These are phyloP conservation scores for Zoanthus gigantus DNA, from an alignment of 92 coral and sea anemone genomes.

Conservation along the genomic window DNA sequence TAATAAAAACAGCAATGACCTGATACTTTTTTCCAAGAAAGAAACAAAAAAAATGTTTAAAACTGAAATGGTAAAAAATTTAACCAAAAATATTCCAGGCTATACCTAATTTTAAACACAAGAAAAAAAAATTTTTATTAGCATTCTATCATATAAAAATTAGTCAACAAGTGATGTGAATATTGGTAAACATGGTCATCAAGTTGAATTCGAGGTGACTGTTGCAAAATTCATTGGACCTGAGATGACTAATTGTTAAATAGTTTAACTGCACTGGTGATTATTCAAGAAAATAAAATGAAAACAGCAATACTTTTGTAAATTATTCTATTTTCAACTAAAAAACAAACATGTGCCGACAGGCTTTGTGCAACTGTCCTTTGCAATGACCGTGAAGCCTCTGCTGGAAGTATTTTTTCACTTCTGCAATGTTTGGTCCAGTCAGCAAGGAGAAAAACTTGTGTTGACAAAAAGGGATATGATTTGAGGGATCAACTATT, in stretches of 20 bases:
- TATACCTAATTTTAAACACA: no score
- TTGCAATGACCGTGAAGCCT: constrained; percentile 2
- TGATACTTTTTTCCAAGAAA: background rate
- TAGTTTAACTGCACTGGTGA: no score
- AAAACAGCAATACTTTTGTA: no score
- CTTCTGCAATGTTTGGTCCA: background rate
- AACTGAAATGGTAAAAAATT: background rate
- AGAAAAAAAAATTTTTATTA: no score
- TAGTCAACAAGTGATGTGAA: no score
- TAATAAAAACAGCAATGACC: background rate
- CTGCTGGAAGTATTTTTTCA: constrained; percentile 3
- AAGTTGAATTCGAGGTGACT: no score
- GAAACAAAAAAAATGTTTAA: background rate
- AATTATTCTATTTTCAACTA: no score
- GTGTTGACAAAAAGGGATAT: background rate
- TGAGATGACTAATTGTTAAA: no score
- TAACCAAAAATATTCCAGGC: background rate
- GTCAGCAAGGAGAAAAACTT: constrained; percentile 3
- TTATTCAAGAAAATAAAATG: no score
- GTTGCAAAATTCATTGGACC: no score
- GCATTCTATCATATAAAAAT: background rate
- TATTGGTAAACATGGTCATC: no score
- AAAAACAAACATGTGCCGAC: no score
- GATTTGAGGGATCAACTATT: background rate
- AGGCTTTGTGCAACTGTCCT: background rate